Percentiles rank a stretch among this genome's conserved stretches.
phyloP scores from a whole-genome alignment of 1,140 invertebrate species.

The Aphelinus certus region DNA sequence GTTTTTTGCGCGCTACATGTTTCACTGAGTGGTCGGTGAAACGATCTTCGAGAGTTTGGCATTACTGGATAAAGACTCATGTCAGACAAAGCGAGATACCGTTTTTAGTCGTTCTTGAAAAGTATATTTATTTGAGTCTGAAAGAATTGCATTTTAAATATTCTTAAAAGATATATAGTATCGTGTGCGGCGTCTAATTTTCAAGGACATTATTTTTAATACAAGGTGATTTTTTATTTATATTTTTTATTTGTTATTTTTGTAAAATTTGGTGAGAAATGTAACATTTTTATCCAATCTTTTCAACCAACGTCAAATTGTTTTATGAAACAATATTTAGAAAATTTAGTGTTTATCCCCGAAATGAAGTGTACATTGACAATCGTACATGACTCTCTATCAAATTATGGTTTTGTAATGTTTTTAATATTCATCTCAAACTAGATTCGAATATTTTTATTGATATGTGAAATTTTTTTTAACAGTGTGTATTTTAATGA shows the following conservation, averaged over 20 bases:
- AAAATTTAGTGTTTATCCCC: too few species aligned
- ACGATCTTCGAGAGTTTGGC: too few species aligned
- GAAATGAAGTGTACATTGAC: too few species aligned
- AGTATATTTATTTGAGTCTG: too few species aligned
- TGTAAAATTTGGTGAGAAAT: conserved; percentile 7
- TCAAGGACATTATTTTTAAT: conserved; percentile 8
- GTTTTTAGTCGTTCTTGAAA: too few species aligned
- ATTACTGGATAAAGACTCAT: too few species aligned
- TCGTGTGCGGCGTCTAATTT: conserved; percentile 10
- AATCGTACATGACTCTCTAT: background rate
- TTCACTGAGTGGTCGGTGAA: too few species aligned
- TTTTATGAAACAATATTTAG: background rate
- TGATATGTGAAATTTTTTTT: conserved; percentile 14
- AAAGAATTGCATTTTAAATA: too few species aligned
- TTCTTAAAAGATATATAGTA: background rate
- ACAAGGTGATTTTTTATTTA: background rate
- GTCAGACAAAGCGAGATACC: too few species aligned
- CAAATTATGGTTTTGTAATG: conserved; percentile 7
- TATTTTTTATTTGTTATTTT: conserved; percentile 9
- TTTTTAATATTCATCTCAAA: conserved; percentile 11
- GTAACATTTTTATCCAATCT: background rate
- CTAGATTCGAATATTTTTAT: background rate
- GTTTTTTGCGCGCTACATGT: too few species aligned
- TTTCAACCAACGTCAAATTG: conserved; percentile 6
- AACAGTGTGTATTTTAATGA: conserved; percentile 4